phyloP scores from a whole-genome alignment of 2,797 vertebrate species.

The Catamblyrhynchus diadema region DNA sequence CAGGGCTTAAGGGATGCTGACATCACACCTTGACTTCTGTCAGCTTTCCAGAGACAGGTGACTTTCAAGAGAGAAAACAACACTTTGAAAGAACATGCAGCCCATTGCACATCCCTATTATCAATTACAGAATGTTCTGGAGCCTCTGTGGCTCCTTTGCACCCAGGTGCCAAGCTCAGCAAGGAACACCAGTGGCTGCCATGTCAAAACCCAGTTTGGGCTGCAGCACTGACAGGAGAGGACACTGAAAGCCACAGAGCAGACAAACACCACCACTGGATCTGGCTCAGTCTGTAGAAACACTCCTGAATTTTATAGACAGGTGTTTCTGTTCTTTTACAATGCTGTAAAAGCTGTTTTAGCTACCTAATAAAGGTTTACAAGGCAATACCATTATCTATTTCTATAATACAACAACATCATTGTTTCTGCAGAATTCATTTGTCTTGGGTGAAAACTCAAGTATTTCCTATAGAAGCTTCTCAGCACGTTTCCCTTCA shows the following conservation, averaged over 20 bases:
- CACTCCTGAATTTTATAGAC: background rate
- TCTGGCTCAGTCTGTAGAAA: background rate
- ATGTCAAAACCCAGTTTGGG: background rate
- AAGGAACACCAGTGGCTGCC: background rate
- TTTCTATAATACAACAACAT: background rate
- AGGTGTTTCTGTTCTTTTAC: background rate
- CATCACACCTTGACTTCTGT: background rate
- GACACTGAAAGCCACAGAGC: background rate
- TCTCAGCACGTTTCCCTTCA: background rate
- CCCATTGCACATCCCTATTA: background rate
- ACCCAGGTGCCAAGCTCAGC: background rate
- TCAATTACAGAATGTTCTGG: background rate
- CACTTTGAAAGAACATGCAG: background rate
- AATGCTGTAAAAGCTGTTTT: background rate
- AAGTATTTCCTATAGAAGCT: background rate
- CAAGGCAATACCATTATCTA: background rate
- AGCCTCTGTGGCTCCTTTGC: background rate
- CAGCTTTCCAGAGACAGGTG: background rate
- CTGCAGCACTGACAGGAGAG: background rate
- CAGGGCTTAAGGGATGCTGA: background rate
- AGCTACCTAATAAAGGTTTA: conserved; percentile 4
- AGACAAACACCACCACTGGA: background rate
- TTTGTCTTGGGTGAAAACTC: background rate
- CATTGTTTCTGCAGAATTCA: background rate
- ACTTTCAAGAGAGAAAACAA: background rate